These are phyloP conservation scores for Gobio occitaniae DNA, from an alignment of 2,797 vertebrate species.

Conservation along the genomic window DNA sequence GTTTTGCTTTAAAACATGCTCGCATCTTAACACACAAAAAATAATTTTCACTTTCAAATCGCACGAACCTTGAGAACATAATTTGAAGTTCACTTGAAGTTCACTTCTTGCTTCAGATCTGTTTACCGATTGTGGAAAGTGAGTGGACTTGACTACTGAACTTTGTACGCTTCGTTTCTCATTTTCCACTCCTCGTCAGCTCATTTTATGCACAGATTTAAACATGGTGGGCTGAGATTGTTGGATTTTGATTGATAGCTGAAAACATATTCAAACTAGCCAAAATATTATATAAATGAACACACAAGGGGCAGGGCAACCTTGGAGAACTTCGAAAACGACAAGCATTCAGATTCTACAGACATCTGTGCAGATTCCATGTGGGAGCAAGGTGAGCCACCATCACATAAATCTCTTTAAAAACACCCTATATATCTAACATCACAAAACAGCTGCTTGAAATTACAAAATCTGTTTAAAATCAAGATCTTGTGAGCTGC, in stretches of 20 bases:
- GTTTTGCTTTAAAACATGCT: slow-evolving; percentile 42
- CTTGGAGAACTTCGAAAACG: slow-evolving; percentile 2
- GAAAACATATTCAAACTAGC: slow-evolving; percentile 16
- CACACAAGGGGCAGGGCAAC: background rate
- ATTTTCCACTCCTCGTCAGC: background rate
- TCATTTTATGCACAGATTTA: slow-evolving; percentile 1
- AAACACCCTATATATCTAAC: slow-evolving; percentile 41
- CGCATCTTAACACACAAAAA: background rate
- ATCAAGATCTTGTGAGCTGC: slow-evolving; percentile 38
- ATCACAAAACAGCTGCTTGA: slow-evolving; percentile 37
- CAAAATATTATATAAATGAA: background rate
- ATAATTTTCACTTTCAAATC: background rate
- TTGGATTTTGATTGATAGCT: background rate
- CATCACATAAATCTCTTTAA: slow-evolving; percentile 15
- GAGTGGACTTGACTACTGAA: background rate
- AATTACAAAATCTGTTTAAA: slow-evolving; percentile 48
- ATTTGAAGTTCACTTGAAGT: slow-evolving; percentile 13
- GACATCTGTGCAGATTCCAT: background rate
- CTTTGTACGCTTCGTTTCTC: background rate
- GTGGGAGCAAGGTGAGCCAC: background rate
- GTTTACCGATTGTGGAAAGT: background rate
- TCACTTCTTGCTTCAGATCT: background rate
- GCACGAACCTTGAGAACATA: background rate
- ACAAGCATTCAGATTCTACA: slow-evolving; percentile 7
- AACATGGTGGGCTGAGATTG: background rate